Evolutionary conservation across 1,140 invertebrate genomes (phyloP), one percentile per base, ranked within the genome.

Genomic region (Drosophila azteca): DNA sequence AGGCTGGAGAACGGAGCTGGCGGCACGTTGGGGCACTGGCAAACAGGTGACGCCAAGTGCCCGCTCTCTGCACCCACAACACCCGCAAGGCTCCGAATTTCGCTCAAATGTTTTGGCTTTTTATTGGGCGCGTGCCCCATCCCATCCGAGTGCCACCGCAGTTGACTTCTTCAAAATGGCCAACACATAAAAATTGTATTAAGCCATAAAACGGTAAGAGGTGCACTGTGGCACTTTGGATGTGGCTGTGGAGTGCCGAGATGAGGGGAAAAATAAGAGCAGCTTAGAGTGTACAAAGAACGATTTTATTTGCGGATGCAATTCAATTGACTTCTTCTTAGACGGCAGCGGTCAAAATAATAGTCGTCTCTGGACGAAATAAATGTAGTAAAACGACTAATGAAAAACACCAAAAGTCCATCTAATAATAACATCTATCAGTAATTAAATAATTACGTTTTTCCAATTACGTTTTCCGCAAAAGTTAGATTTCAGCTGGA

Each of bases 101-200:
- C 51, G 52, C 48, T 44, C 44, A 63, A 80, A 55, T 67, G 49
- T 72, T 82, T 50, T 55, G 55, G 24, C 46, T 50, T 57, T 72
- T 76, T 73, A 76, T 76, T 76, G 57, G 64, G 17, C 53, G 46
- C 48, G 59, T 73, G 45, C 53, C 49, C 39, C 60, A 15, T 15
- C 49, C 39, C 60, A 15, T 15, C 43, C 35, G 52, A 13, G 57
- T 9, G 60, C 48, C 52, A 49, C 66, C 65, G 43, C 57, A 60
- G 61, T 71, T 79, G 61, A 67, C 67, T 77, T 57, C 65, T 68
- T 51, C 35, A 63, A 83, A 78, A 79, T 82, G 83, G 78, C 75
- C 83, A 58, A 66, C 68, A 71, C 83, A 87, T 87, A 87, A 88
- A 87, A 87, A 87, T 82, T 82, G 73, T 87, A 87, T 87, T 87